Base-by-base conservation (phyloP, 2,113 vertebrate species). In the Lamprologus lemairii region DNA sequence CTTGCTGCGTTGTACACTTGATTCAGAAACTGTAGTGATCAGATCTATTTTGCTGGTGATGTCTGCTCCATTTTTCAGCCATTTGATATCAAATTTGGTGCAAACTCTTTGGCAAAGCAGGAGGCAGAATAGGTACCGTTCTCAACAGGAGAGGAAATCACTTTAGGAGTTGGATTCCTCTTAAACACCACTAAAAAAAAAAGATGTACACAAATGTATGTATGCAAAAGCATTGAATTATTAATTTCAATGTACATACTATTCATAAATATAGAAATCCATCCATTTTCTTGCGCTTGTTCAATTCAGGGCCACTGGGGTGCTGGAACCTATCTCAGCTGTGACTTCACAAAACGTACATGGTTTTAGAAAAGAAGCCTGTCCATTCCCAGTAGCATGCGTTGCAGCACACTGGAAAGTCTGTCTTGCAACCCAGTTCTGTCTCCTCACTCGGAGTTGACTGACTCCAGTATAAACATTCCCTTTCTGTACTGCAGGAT, bases 71-170 rank as follows among this genome's bases (percentile, higher is more conserved):
- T 93, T 58, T 58, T 28, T 28, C 55, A 58, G 55, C 55, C 55
- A 1, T 58, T 58, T 28, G 55, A 58, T 58, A 2, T 81, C 11
- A 37, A n/a, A n/a, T 87, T 85, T 37, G 96, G 96, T 13, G 90
- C 63, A 94, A 96, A 97, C 16, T 91, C 86, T 80, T 63, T 87
- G 86, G 95, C 96, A 87, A 94, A 63, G 89, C 96, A 97, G 90
- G 91, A 84, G 79, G 96, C 94, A 73, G 88, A 90, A 80, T 87
- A 85, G 2, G 84, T 81, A 4, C 10, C 9, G 4, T 37, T n/a
- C 1, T 91, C 92, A n/a, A 26, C 85, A 40, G 79, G 21, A 35
- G 91, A 88, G 47, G 33, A 23, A 58, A 81, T 85, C 83, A 95
- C 45, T 60, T 35, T 89, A 71, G 95, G 3, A 87, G 68, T 53